phyloP scores from a whole-genome alignment of 2,888 invertebrate genomes.

The Drosophila testacea region DNA sequence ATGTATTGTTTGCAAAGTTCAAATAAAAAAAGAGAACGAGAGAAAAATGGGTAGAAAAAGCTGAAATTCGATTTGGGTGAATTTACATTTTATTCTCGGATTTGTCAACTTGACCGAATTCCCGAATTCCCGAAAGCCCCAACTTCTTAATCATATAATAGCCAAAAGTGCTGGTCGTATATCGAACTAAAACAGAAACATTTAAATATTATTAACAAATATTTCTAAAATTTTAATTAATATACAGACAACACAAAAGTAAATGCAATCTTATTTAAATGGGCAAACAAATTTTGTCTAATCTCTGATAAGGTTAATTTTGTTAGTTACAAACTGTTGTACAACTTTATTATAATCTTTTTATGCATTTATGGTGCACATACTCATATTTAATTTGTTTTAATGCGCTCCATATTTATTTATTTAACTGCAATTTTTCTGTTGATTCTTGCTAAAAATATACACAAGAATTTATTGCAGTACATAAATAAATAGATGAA shows the following conservation, averaged over 20 bases:
- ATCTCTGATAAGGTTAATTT: background rate
- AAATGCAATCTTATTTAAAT: no score
- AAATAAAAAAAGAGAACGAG: slow-evolving; percentile 13
- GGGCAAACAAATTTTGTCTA: no score
- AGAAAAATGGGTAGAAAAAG: slow-evolving; percentile 15
- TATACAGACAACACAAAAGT: background rate
- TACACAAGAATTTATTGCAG: slow-evolving; percentile 12
- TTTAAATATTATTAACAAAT: background rate
- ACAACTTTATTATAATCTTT: slow-evolving; percentile 2
- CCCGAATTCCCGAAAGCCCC: slow-evolving; percentile 5
- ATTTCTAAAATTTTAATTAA: background rate
- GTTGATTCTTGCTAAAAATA: slow-evolving; percentile 3
- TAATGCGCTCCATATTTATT: slow-evolving; percentile 17
- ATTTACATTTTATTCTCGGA: slow-evolving; percentile 49
- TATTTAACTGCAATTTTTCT: slow-evolving; percentile 13
- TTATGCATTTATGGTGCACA: background rate
- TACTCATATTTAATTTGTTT: slow-evolving; percentile 9
- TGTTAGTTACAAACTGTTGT: background rate
- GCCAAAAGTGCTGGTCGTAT: background rate
- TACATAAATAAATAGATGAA: slow-evolving; percentile 28
- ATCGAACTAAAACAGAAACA: background rate
- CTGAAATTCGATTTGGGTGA: slow-evolving; percentile 50
- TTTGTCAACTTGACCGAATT: slow-evolving; percentile 33
- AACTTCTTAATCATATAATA: slow-evolving; percentile 3
- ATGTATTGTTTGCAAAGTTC: slow-evolving; percentile 35